Evolutionary conservation across 2,797 vertebrate species (phyloP).

Genomic region (Toxotes lorentzi): DNA sequence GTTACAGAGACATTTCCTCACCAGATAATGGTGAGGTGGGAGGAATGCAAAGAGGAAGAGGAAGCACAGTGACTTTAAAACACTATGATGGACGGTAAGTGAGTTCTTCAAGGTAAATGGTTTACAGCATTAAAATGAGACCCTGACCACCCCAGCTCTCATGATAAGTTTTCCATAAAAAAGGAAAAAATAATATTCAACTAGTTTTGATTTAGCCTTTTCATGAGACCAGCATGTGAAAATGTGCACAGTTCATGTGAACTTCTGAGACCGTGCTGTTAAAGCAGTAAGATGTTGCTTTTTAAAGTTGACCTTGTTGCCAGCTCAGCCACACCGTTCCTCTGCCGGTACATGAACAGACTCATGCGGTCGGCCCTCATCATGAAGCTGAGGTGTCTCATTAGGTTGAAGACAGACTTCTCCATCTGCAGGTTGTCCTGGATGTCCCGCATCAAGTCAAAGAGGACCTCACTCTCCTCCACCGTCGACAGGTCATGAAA

Average conservation of each 20-base stretch:
- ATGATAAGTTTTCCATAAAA: too few species aligned
- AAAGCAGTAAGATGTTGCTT: not conserved
- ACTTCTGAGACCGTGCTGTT: not conserved
- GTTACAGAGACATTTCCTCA: not conserved
- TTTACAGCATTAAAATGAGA: not conserved
- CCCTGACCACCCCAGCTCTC: not conserved
- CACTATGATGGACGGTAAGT: too few species aligned
- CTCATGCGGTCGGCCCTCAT: constrained; percentile 90
- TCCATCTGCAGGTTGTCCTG: constrained; percentile 91
- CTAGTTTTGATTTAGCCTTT: not conserved
- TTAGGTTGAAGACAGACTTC: constrained; percentile 88
- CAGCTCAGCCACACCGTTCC: constrained; percentile 90
- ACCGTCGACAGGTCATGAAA: constrained; percentile 82
- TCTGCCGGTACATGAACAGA: constrained; percentile 91
- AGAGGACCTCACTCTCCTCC: constrained; percentile 92
- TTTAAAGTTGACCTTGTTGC: constrained; percentile 82
- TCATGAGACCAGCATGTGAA: not conserved
- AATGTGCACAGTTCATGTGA: not conserved
- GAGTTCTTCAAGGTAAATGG: not conserved
- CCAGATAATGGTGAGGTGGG: not conserved
- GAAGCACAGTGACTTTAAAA: not conserved
- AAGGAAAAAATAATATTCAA: not conserved
- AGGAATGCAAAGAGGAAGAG: not conserved
- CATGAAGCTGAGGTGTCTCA: constrained; percentile 89
- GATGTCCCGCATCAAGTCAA: constrained; percentile 90